Conservation (phyloP, 1,140 invertebrate species). For the Popillia japonica region DNA sequence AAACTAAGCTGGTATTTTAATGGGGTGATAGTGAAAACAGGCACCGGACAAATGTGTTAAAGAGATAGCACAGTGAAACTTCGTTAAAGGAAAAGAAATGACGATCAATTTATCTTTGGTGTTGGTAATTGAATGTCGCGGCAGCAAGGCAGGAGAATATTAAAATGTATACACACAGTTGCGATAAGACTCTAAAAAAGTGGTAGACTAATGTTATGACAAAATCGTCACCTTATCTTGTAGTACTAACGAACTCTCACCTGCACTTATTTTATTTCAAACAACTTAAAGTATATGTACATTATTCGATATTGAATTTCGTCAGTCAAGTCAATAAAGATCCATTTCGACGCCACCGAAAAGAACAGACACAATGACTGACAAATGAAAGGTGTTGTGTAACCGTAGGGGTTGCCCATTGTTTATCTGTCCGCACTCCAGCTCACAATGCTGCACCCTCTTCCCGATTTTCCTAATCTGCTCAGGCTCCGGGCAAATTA, state of each 20-base stretch:
- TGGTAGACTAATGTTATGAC: too few species aligned
- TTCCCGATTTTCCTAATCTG: background rate
- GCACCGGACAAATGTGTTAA: background rate
- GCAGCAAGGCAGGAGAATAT: too few species aligned
- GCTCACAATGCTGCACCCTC: conserved; percentile 12
- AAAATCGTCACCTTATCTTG: too few species aligned
- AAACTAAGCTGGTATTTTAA: background rate
- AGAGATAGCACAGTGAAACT: background rate
- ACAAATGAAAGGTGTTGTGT: conserved; percentile 31
- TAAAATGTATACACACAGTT: too few species aligned
- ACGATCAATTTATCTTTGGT: background rate
- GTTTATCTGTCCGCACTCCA: conserved; percentile 30
- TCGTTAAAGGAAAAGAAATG: background rate
- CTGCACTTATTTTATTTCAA: too few species aligned
- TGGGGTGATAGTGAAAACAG: background rate
- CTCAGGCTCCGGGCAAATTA: conserved; percentile 24
- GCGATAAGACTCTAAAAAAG: too few species aligned
- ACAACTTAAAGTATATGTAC: too few species aligned
- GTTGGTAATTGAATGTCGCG: too few species aligned
- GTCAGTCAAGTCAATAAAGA: too few species aligned
- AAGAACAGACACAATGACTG: conserved; percentile 30
- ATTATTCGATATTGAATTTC: too few species aligned
- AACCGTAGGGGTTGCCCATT: conserved; percentile 11
- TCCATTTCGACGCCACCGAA: background rate
- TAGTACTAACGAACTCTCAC: too few species aligned